A percentile compares a stretch with the other conserved stretches of the same genome.
These are phyloP conservation scores for Cotesia typhae DNA, from an alignment of 1,140 invertebrate species.

Conservation along the genomic window DNA sequence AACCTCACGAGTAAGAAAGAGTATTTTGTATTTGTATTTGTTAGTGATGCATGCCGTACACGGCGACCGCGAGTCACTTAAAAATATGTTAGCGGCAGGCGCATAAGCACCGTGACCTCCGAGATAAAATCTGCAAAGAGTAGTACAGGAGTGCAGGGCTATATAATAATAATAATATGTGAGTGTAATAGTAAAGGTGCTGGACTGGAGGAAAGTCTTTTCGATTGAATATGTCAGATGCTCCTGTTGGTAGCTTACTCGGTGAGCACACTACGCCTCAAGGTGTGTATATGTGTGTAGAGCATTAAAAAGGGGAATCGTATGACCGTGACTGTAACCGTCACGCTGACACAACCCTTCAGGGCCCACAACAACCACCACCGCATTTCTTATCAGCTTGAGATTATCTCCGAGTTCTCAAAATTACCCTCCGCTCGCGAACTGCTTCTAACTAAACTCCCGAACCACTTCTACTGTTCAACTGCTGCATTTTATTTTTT, in stretches of 20 bases:
- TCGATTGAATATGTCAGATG: slow-evolving; percentile 52
- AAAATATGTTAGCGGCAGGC: slow-evolving; percentile 62
- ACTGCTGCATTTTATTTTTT: background rate
- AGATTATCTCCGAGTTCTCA: slow-evolving; percentile 33
- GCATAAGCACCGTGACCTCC: slow-evolving; percentile 65
- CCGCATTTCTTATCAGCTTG: slow-evolving; percentile 37
- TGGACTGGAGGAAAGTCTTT: slow-evolving; percentile 29
- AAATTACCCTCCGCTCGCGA: slow-evolving; percentile 26
- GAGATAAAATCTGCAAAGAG: slow-evolving; percentile 61
- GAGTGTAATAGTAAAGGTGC: slow-evolving; percentile 41
- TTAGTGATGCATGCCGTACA: background rate
- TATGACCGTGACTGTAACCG: slow-evolving; percentile 57
- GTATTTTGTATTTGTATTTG: background rate
- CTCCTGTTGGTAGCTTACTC: slow-evolving; percentile 42
- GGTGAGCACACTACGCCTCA: background rate
- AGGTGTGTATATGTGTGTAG: too few relatives aligned
- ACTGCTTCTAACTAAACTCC: background rate
- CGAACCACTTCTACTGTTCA: background rate
- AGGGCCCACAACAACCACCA: slow-evolving; percentile 26
- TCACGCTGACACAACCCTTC: slow-evolving; percentile 46
- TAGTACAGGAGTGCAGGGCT: slow-evolving; percentile 32
- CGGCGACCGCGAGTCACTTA: slow-evolving; percentile 52
- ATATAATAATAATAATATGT: background rate
- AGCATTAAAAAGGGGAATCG: slow-evolving; percentile 37
- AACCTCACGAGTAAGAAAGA: background rate